Conservation (phyloP, 2,888 invertebrate genomes). For the Polyploca ridens region DNA sequence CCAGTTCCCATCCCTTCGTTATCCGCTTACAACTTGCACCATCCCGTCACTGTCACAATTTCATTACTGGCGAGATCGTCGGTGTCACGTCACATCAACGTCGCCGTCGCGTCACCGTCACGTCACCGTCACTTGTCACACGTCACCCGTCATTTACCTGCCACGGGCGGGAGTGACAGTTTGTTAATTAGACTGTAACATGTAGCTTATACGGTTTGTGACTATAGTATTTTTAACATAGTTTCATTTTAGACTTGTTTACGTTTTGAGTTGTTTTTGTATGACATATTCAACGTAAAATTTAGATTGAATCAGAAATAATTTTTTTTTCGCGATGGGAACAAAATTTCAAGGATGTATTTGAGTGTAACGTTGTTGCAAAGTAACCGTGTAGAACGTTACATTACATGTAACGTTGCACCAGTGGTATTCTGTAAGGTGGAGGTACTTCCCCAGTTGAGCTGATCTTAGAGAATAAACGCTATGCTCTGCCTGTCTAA, state of each 20-base stretch:
- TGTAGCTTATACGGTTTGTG: conserved; percentile 21
- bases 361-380: no score
- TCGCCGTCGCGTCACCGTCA: conserved; percentile 48
- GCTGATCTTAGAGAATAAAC: no score
- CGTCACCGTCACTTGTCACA: conserved; percentile 40
- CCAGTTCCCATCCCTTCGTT: conserved; percentile 22
- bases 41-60: conserved; percentile 70
- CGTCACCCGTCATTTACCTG: conserved; percentile 68
- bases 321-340: no score
- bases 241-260: neutral
- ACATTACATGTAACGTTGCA: no score
- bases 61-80: conserved; percentile 71
- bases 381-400: no score
- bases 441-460: no score
- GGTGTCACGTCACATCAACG: conserved; percentile 50
- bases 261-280: neutral
- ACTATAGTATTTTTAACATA: neutral
- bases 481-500: no score
- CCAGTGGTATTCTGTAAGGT: no score
- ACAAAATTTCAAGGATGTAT: no score
- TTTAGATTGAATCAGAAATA: no score
- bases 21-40: conserved; percentile 24
- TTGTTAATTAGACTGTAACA: conserved; percentile 78
- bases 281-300: no score
- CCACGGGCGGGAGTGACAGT: conserved; percentile 66